Conservation (phyloP, 2,113 vertebrate species). For the Brachypteracias leptosomus region DNA sequence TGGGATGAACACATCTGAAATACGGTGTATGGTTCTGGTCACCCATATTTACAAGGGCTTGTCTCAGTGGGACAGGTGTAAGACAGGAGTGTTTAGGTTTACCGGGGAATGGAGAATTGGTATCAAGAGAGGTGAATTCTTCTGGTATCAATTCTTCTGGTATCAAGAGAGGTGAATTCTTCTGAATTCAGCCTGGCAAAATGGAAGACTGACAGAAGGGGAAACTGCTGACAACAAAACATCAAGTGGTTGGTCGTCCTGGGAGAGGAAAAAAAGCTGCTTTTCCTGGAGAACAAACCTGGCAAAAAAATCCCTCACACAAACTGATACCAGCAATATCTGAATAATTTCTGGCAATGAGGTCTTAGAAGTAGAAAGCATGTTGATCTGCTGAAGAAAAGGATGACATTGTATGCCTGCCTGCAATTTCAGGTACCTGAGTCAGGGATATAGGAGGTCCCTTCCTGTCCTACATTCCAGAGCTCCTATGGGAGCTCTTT, state of each 20-base stretch:
- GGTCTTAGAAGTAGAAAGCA: not conserved
- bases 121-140: not conserved
- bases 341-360: not conserved
- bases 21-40: not conserved
- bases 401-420: not conserved
- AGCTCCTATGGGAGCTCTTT: not conserved
- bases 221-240: not conserved
- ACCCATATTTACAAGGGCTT: not conserved
- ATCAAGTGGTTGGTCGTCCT: not conserved
- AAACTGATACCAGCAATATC: not conserved
- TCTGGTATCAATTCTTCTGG: too few species aligned
- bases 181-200: not conserved
- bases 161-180: not conserved
- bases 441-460: not conserved
- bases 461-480: not conserved
- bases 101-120: not conserved
- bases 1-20: not conserved
- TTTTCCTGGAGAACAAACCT: not conserved
- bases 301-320: not conserved
- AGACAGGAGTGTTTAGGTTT: not conserved
- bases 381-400: not conserved
- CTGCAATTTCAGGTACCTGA: not conserved
- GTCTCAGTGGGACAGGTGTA: not conserved
- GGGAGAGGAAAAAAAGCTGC: not conserved
- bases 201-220: not conserved